These are phyloP conservation scores for Drosophila oshimai DNA, from an alignment of 1,140 invertebrate genomes.

Conservation along the genomic window DNA sequence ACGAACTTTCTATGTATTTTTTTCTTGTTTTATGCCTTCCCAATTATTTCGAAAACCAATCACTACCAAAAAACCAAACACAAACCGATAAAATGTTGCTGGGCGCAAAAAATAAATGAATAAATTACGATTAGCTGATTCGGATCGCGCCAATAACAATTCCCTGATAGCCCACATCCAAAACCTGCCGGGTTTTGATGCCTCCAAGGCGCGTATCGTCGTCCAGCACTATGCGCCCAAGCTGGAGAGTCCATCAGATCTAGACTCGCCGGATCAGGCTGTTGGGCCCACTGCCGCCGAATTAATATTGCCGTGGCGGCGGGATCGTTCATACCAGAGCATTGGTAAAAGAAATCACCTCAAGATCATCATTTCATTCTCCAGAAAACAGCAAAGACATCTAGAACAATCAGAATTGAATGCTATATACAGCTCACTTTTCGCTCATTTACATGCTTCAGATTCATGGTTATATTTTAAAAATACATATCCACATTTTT, in stretches of 20 bases:
- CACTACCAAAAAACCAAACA: slow-evolving; percentile 17
- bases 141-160: slow-evolving; percentile 85
- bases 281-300: slow-evolving; percentile 87
- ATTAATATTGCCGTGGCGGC: slow-evolving; percentile 89
- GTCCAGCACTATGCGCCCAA: slow-evolving; percentile 86
- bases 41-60: slow-evolving; percentile 61
- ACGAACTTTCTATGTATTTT: slow-evolving; percentile 69
- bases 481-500: background rate
- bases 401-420: slow-evolving; percentile 16
- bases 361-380: slow-evolving; percentile 34
- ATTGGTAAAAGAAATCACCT: slow-evolving; percentile 75
- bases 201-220: slow-evolving; percentile 86
- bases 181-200: slow-evolving; percentile 86
- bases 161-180: slow-evolving; percentile 87
- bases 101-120: slow-evolving; percentile 30
- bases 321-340: slow-evolving; percentile 85
- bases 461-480: background rate
- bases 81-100: slow-evolving; percentile 30
- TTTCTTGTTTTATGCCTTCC: slow-evolving; percentile 76
- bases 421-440: slow-evolving; percentile 11
- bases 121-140: slow-evolving; percentile 74
- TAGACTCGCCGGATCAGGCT: slow-evolving; percentile 82
- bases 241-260: slow-evolving; percentile 75
- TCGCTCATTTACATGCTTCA: slow-evolving; percentile 12
- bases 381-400: slow-evolving; percentile 2